Conservation (phyloP, 2,888 invertebrate species). For the Leptinotarsa juncta region DNA sequence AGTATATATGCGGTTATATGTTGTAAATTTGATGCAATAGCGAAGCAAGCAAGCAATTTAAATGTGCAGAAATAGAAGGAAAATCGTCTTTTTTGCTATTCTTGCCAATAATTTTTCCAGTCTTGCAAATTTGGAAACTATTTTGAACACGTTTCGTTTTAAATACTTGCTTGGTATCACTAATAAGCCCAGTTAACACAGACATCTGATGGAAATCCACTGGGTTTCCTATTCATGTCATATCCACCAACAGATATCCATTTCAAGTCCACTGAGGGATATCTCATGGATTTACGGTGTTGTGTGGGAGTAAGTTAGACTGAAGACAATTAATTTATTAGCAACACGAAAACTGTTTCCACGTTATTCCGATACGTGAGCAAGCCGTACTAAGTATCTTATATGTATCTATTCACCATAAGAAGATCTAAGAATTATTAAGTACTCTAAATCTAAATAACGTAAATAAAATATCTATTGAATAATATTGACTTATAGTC, state of each 20-base stretch:
- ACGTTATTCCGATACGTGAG: slow-evolving; percentile 45
- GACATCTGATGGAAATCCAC: slow-evolving; percentile 1
- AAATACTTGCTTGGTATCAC: neutral
- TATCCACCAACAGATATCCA: too few species aligned
- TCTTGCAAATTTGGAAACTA: neutral
- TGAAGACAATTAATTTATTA: slow-evolving; percentile 34
- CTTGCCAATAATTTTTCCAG: neutral
- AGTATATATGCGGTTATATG: slow-evolving; percentile 36
- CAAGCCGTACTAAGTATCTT: slow-evolving; percentile 52
- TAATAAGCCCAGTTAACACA: neutral
- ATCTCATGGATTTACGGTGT: neutral
- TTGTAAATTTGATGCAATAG: slow-evolving; percentile 52
- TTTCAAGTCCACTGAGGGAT: too few species aligned
- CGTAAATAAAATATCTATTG: slow-evolving; percentile 32
- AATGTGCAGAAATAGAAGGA: slow-evolving; percentile 41
- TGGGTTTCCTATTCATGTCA: neutral
- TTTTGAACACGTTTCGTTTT: neutral
- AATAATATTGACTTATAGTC: slow-evolving; percentile 31
- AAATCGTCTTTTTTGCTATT: neutral
- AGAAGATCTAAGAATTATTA: slow-evolving; percentile 23
- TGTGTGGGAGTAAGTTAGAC: slow-evolving; percentile 29
- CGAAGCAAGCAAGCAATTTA: slow-evolving; percentile 49
- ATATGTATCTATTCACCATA: slow-evolving; percentile 22
- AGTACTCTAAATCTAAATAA: slow-evolving; percentile 16
- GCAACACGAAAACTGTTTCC: slow-evolving; percentile 36